Conservation (phyloP, 2,888 invertebrate species). For the Creontiades dilutus region DNA sequence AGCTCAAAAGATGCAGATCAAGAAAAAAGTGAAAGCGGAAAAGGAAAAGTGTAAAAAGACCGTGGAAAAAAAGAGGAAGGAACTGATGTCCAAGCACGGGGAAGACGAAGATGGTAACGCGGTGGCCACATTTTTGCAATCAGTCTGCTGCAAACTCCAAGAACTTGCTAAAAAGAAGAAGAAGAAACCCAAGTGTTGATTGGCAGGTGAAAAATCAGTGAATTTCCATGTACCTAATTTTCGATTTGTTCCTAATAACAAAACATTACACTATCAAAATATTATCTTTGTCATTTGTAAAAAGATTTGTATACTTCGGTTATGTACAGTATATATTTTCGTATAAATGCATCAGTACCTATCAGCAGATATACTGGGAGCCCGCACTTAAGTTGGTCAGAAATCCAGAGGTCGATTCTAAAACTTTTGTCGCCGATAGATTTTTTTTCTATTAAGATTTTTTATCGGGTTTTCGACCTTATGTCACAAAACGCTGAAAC, state of each 20-base stretch:
- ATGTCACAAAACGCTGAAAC: no score
- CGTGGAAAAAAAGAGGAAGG: conserved; percentile 37
- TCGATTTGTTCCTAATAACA: no score
- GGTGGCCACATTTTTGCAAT: conserved; percentile 32
- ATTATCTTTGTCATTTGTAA: no score
- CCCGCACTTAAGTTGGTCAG: no score
- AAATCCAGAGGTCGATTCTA: no score
- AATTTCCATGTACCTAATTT: no score
- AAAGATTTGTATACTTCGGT: no score
- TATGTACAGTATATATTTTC: no score
- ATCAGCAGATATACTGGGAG: no score
- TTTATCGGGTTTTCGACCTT: neutral
- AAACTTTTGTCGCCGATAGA: no score
- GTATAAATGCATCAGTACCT: no score
- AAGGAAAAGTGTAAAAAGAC: conserved; percentile 42
- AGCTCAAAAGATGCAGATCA: conserved; percentile 22
- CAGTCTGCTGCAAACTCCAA: conserved; percentile 51
- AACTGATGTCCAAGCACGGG: neutral
- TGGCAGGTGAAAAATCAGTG: neutral
- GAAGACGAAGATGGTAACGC: neutral
- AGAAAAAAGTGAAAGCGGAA: conserved; percentile 34
- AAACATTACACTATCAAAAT: no score
- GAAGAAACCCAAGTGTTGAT: conserved; percentile 55
- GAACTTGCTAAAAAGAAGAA: conserved; percentile 48
- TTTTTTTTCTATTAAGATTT: neutral